Base-by-base conservation (phyloP, 2,888 invertebrate genomes). In the Drosophila niveifrons region DNA sequence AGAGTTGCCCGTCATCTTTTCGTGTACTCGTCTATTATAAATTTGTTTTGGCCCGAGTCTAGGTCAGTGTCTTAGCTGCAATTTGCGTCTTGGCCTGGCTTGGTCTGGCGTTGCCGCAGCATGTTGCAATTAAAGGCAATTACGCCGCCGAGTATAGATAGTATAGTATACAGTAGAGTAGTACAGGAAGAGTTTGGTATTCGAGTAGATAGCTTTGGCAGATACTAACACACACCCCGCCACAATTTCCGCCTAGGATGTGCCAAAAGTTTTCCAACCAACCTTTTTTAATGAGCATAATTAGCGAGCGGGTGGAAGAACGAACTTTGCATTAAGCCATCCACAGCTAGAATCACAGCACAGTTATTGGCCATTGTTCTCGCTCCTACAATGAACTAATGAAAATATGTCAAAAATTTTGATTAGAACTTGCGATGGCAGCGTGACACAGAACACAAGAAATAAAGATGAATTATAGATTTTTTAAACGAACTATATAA, bases 31-130 rank as follows among this genome's bases (percentile, higher is more conserved):
- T 48, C 62, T 43, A 85, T 85, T 88, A 85, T 75, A 62, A 80
- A 82, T 90, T 76, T 71, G 78, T 66, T 58, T 31, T 73, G 71
- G 72, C 51, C 59, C 66, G 72, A 88, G 90, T 88, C 88, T 88
- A 86, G 88, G 88, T 90, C 88, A 90, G 87, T 90, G 90, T 88
- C 90, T 90, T 85, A 76, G 89, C 84, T 68, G 90, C 81, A 88
- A 82, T 87, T 88, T 81, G 53, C 66, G 43, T 57, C 57, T 67
- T 75, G 66, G 65, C 66, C 63, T 44, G 48, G 48, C 23, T 28
- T 44, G 17, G 44, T 18, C 23, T 47, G 47, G 17, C 28, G 47
- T 7, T 28, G n/a, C 55, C 61, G 41, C 63, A 51, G 82, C 80
- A 69, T 77, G 66, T 72, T 68, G 87, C 88, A 91, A 91, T 91